Conservation (phyloP, 2,113 vertebrate species). For the Odocoileus virginianus region DNA sequence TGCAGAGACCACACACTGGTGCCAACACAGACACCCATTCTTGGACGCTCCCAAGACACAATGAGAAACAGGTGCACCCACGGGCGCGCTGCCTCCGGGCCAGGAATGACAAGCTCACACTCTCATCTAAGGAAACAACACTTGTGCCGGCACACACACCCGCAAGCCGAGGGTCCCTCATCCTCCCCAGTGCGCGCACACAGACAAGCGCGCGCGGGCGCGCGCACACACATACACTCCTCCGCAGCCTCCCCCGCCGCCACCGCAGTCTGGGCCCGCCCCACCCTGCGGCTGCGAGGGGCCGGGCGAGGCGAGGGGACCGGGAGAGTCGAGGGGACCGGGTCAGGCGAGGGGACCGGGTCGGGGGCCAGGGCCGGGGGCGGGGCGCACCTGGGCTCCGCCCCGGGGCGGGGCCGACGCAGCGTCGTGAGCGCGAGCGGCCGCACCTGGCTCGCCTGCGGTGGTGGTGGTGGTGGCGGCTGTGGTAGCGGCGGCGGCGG, state of each 20-base stretch:
- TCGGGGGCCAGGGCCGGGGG: background rate
- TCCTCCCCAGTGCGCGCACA: background rate
- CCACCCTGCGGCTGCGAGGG: background rate
- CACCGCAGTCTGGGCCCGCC: background rate
- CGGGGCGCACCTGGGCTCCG: conserved; percentile 54
- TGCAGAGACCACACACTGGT: background rate
- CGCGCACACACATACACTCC: background rate
- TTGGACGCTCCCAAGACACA: background rate
- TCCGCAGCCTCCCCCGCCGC: background rate
- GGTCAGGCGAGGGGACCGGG: background rate
- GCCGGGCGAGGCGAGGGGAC: background rate
- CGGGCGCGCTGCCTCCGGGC: background rate
- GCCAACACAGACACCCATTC: background rate
- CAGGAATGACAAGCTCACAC: background rate
- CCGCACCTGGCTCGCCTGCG: conserved; percentile 58
- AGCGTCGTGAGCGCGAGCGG: conserved; percentile 25
- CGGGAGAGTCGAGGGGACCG: background rate
- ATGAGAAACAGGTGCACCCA: background rate
- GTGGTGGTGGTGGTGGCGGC: background rate
- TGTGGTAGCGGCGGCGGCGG: background rate
- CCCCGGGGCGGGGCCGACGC: conserved; percentile 34
- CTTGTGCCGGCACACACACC: background rate
- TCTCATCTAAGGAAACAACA: background rate
- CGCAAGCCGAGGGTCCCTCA: background rate
- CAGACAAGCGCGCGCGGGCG: background rate